Evolutionary conservation across 2,113 vertebrate genomes (phyloP).

Genomic region (rat (Rattus norvegicus)): GRCr8 NC_086027.1:3976501-3977000

Average conservation of each 20-base stretch:
- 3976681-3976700: constrained; percentile 8
- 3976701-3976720: constrained; percentile 11
- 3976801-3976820: not conserved
- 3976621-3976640: not conserved
- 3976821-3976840: not conserved
- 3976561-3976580: not conserved
- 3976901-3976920: not conserved
- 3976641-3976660: not conserved
- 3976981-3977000: constrained; percentile 14
- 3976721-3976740: constrained; percentile 19
- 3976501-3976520: not conserved
- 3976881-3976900: not conserved
- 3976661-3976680: not conserved
- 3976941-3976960: not conserved
- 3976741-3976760: not conserved
- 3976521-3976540: not conserved
- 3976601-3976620: not conserved
- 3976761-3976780: not conserved
- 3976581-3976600: not conserved
- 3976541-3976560: not conserved
- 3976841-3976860: not conserved
- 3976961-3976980: constrained; percentile 8
- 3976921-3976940: not conserved
- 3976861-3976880: not conserved
- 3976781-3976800: not conserved